phyloP scores from a whole-genome alignment of 2,888 invertebrate species.

The Meganola albula region DNA sequence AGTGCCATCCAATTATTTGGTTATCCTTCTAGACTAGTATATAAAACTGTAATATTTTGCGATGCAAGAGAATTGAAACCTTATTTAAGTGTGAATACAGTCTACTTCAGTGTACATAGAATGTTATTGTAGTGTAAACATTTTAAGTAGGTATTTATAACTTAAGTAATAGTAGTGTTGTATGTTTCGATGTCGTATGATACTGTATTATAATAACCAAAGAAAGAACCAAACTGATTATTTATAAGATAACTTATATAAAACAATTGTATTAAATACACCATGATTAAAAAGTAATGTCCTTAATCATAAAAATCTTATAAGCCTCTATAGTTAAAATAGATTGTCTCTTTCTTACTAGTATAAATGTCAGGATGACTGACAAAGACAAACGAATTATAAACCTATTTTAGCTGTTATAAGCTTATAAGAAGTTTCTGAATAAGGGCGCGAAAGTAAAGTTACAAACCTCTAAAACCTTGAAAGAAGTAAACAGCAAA shows the following conservation, averaged over 20 bases:
- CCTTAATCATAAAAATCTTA: too few relatives aligned
- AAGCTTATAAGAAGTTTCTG: too few relatives aligned
- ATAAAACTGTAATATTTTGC: constrained; percentile 63
- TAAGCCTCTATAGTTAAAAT: too few relatives aligned
- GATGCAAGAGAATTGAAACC: constrained; percentile 77
- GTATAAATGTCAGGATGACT: too few relatives aligned
- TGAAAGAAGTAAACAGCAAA: too few relatives aligned
- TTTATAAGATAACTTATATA: constrained; percentile 17
- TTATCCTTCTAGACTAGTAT: constrained; percentile 59
- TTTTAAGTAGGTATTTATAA: too few relatives aligned
- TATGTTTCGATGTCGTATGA: constrained; percentile 31
- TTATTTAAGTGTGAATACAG: constrained; percentile 61
- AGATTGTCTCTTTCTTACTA: too few relatives aligned
- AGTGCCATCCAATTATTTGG: constrained; percentile 65
- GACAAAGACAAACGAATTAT: too few relatives aligned
- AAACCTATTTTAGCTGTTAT: too few relatives aligned
- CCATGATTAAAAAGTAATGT: too few relatives aligned
- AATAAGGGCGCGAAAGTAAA: too few relatives aligned
- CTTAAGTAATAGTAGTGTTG: constrained; percentile 21
- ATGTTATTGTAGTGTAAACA: constrained; percentile 23
- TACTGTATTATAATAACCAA: constrained; percentile 41
- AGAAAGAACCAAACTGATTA: constrained; percentile 65
- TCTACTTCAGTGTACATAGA: constrained; percentile 51
- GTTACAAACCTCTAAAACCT: too few relatives aligned
- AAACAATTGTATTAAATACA: background rate